Base-by-base conservation (phyloP, 2,113 vertebrate genomes). In the Podilymbus podiceps region DNA sequence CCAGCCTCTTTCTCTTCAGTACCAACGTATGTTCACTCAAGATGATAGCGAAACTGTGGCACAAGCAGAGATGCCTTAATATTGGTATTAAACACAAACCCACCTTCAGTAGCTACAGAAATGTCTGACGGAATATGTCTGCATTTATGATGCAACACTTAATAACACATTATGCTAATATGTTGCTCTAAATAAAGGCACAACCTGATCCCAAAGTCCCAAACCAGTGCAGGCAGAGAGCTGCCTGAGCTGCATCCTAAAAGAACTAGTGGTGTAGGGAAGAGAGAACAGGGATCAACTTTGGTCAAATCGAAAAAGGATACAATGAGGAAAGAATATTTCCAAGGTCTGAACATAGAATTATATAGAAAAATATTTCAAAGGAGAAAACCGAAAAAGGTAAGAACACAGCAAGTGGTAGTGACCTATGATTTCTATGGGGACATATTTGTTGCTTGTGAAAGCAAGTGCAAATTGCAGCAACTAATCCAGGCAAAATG, bases 401-500 rank as follows among this genome's bases (percentile, higher is more conserved):
- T 63, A 16, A 56, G 91, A 66, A 10, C 44, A 50, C 67, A 83
- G 80, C 31, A 93, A 87, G 47, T 55, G 22, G 30, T 63, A 85
- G 35, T 10, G 4, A 67, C 50, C 40, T 78, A 14, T 67, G 5
- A 88, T 42, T 92, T 89, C 25, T 88, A 30, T 44, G 28, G 46
- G 50, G 44, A 89, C 52, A 89, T 68, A 85, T 78, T 23, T 76
- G 23, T 31, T 88, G 55, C 78, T 84, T 80, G 21, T 88, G 82
- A 94, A 95, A 95, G n/a, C 59, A 95, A 80, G 14, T 58, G 52
- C 49, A 93, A 94, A 96, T 52, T 90, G 63, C 78, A 94, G 73
- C 62, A 93, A 67, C 52, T 80, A 74, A 84, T 91, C 38, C 31
- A 77, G 90, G 72, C 72, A 93, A 85, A 94, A 81, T 22, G 33